These are phyloP conservation scores for Zaprionus davidi DNA, from an alignment of 1,140 invertebrate species.

Conservation along the genomic window DNA sequence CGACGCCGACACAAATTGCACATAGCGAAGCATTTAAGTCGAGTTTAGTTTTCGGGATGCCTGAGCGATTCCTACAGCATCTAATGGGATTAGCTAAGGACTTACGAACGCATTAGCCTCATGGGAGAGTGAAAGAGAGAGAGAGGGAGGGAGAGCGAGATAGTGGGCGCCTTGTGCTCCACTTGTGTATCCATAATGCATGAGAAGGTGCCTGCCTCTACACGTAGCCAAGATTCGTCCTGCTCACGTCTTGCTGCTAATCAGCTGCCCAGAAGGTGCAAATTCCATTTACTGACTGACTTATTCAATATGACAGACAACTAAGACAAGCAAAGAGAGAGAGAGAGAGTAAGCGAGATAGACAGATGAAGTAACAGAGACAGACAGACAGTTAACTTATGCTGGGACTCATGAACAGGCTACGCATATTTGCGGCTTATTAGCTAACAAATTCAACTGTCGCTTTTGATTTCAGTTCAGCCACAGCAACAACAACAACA, in stretches of 20 bases:
- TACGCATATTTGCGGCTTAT: conserved; percentile 49
- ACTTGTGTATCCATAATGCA: conserved; percentile 36
- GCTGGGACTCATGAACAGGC: conserved; percentile 22
- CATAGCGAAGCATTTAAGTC: conserved; percentile 50
- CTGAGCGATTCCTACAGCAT: conserved; percentile 18
- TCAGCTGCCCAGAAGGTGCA: conserved; percentile 65
- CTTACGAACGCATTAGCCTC: conserved; percentile 72
- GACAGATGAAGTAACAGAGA: neutral
- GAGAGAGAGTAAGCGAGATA: neutral
- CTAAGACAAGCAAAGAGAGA: conserved; percentile 34
- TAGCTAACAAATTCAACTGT: conserved; percentile 57
- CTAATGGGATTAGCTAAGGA: conserved; percentile 71
- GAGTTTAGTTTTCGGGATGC: conserved; percentile 40
- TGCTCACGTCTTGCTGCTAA: conserved; percentile 36
- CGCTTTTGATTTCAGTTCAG: conserved; percentile 60
- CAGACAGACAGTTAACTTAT: conserved; percentile 49
- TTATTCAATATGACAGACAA: conserved; percentile 75
- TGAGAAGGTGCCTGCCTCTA: conserved; percentile 18
- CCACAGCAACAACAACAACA: neutral
- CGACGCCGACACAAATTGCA: conserved; percentile 58
- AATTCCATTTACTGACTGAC: conserved; percentile 71
- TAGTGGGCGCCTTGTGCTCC: conserved; percentile 1
- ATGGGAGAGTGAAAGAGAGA: neutral
- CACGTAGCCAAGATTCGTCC: conserved; percentile 43
- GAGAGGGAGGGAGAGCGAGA: neutral